Conservation (phyloP, 1,140 invertebrate genomes). For the Meteorus sp. region DNA sequence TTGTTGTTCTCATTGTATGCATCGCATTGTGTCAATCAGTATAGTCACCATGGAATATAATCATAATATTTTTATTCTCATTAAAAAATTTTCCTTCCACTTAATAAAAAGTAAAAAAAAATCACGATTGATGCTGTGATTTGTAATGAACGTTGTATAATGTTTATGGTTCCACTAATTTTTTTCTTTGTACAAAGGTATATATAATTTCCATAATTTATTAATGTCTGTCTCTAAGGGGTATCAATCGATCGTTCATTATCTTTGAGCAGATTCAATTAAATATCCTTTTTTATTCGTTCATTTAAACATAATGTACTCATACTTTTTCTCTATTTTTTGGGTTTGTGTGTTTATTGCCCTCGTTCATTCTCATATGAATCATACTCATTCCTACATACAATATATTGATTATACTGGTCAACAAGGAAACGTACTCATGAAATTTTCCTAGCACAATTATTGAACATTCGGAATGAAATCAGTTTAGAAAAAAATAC, state of each 20-base stretch:
- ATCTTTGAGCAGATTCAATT: constrained; percentile 24
- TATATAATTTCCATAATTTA: constrained; percentile 23
- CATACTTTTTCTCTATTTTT: no score
- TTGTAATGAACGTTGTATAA: constrained; percentile 18
- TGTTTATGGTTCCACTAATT: not conserved
- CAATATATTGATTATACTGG: not conserved
- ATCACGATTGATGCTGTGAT: constrained; percentile 32
- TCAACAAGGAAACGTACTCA: not conserved
- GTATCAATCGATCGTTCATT: constrained; percentile 17
- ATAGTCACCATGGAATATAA: no score
- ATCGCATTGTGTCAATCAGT: no score
- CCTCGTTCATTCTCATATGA: no score
- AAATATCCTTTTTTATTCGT: not conserved
- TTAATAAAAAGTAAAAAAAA: constrained; percentile 8
- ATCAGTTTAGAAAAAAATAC: not conserved
- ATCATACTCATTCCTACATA: no score
- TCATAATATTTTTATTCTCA: not conserved
- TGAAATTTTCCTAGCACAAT: not conserved
- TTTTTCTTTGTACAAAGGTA: constrained; percentile 26
- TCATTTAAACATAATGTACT: not conserved
- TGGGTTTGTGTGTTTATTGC: no score
- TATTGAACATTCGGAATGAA: not conserved
- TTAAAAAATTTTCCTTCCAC: not conserved
- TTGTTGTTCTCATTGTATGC: no score
- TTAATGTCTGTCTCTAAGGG: constrained; percentile 17